Percentiles rank a stretch among this genome's conserved stretches.
Evolutionary conservation across 2,113 vertebrate genomes (phyloP).

Genomic region (Microtus ochrogaster): DNA sequence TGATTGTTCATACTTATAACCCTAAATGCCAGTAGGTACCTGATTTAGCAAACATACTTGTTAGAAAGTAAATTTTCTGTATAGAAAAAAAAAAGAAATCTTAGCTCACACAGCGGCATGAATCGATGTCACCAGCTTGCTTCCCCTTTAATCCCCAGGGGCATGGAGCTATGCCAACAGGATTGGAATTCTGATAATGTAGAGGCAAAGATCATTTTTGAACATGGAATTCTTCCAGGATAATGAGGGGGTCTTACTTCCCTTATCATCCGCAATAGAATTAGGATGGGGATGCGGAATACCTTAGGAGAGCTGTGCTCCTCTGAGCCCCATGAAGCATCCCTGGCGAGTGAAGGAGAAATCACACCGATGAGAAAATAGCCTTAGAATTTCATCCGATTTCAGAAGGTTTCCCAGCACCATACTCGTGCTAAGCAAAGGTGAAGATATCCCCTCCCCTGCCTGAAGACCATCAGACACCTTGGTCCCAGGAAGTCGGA

Average conservation of each 20-base stretch:
- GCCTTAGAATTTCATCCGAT: neutral
- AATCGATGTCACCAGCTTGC: neutral
- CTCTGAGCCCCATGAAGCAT: neutral
- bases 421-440: neutral
- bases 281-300: neutral
- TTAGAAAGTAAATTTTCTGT: conserved; percentile 20
- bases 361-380: neutral
- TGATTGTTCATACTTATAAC: neutral
- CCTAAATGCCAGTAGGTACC: neutral
- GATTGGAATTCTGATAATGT: neutral
- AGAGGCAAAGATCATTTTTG: neutral
- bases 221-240: conserved; percentile 11
- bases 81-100: conserved; percentile 11
- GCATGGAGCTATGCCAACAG: neutral
- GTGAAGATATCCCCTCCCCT: neutral
- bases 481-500: neutral
- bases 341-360: neutral
- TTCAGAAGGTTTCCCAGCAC: neutral
- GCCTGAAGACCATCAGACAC: neutral
- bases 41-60: neutral
- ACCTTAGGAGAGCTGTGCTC: neutral
- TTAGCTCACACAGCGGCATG: neutral
- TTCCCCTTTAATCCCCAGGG: neutral
- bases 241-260: neutral
- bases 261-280: neutral